Evolutionary conservation across 2,113 vertebrate genomes (phyloP), one percentile per base, ranked within the genome.

Genomic region (Lepus timidus): DNA sequence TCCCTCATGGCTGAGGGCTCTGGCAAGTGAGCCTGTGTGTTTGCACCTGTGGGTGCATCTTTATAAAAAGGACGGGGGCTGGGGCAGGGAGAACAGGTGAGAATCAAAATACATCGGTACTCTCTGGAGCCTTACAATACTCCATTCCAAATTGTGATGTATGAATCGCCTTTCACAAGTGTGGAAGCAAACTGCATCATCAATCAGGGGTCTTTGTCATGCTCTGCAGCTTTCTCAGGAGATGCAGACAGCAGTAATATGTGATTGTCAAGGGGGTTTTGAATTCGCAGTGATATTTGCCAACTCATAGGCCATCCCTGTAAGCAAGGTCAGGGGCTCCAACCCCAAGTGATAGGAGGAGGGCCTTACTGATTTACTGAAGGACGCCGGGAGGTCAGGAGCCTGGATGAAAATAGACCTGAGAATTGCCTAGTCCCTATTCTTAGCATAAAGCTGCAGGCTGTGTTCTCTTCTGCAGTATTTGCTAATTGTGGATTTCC

Each of bases 401-500:
- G 16, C 86, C 55, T 1, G 14, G 70, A 88, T 93, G 31, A 92
- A 95, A 89, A 52, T 84, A 82, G 58, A 64, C 65, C 7, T 44
- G 44, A 83, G 70, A 71, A 49, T 73, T 67, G 22, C 55, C 86
- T 92, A 36, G 25, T 79, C 85, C 51, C 74, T 11, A 29, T 65
- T 83, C 78, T 94, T 82, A 86, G 70, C 49, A 22, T 87, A 83
- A 87, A 90, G 78, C 62, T 65, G 91, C 94, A 93, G 81, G 29
- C 91, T 92, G 33, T 5, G 9, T 68, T 81, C 23, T 25, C 20
- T 90, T 73, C 90, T 94, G 86, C 62, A 51, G 0, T 64, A 29
- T 92, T 93, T 96, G 93, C 87, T 97, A 90, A 93, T 96, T 94
- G 91, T 95, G 95, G 58, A 78, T 92, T 90, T 95, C 70, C 14